Conservation (phyloP, 2,113 vertebrate genomes). For the Gobiocypris rarus region DNA sequence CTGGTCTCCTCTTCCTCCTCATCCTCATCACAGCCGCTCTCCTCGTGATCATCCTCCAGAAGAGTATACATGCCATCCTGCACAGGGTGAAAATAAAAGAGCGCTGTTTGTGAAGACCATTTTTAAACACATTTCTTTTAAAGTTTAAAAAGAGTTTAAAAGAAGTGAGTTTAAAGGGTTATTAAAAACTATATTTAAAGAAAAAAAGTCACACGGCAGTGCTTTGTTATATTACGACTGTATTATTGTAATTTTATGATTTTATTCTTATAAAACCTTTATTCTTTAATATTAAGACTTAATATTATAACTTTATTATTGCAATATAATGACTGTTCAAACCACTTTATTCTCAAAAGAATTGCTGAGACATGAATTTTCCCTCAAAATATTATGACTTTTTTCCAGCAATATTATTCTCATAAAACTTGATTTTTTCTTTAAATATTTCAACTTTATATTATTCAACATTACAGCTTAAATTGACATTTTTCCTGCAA, state of each 20-base stretch:
- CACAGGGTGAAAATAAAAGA: not conserved
- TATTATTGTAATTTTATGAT: not conserved
- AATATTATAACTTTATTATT: not conserved
- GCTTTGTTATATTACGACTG: not conserved
- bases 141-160: too few relatives aligned
- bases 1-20: conserved; percentile 87
- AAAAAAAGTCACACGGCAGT: not conserved
- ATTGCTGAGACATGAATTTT: too few relatives aligned
- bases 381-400: too few relatives aligned
- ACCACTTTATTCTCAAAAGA: not conserved
- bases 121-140: too few relatives aligned
- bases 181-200: not conserved
- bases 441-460: not conserved
- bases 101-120: too few relatives aligned
- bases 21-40: conserved; percentile 93
- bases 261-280: not conserved
- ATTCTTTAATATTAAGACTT: not conserved
- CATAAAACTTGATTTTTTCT: not conserved
- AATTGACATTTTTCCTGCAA: too few relatives aligned
- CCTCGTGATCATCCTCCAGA: conserved; percentile 88
- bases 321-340: not conserved
- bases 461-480: not conserved
- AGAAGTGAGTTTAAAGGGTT: too few relatives aligned
- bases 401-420: not conserved
- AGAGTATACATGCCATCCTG: conserved; percentile 75